Conservation (phyloP, 2,113 vertebrate species). For the Psilopsiagon aurifrons region DNA sequence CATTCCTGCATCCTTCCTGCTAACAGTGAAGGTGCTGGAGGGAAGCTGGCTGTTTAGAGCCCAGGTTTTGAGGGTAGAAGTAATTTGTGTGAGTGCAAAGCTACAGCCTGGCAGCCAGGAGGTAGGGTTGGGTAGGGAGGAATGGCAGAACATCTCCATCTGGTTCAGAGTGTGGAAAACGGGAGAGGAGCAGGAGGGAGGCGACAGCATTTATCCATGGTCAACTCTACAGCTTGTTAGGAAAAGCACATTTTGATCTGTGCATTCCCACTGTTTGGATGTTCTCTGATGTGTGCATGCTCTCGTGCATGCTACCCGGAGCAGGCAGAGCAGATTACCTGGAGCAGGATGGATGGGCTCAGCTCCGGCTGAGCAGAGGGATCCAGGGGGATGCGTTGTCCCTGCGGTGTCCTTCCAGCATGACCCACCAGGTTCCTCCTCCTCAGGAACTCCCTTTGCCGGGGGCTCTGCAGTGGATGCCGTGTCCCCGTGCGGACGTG, state of each 20-base stretch:
- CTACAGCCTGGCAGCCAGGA: not conserved
- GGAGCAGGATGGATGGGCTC: not conserved
- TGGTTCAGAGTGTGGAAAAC: not conserved
- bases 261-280: not conserved
- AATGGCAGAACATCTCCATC: not conserved
- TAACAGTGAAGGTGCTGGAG: not conserved
- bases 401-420: accelerated
- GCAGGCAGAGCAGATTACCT: constrained; percentile 53
- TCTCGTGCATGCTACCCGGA: not conserved
- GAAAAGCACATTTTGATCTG: not conserved
- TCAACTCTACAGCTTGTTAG: accelerated
- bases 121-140: not conserved
- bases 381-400: accelerated
- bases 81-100: not conserved
- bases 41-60: not conserved
- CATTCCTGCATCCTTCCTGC: not conserved
- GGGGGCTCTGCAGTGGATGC: not conserved
- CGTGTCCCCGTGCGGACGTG: not conserved
- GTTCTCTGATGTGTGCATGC: accelerated
- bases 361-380: not conserved
- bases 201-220: accelerated
- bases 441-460: constrained; percentile 71
- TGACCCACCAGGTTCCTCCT: constrained; percentile 60
- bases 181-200: not conserved
- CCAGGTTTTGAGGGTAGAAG: not conserved